Conservation (phyloP, 2,113 vertebrate genomes). For the Scartelaos histophorus region DNA sequence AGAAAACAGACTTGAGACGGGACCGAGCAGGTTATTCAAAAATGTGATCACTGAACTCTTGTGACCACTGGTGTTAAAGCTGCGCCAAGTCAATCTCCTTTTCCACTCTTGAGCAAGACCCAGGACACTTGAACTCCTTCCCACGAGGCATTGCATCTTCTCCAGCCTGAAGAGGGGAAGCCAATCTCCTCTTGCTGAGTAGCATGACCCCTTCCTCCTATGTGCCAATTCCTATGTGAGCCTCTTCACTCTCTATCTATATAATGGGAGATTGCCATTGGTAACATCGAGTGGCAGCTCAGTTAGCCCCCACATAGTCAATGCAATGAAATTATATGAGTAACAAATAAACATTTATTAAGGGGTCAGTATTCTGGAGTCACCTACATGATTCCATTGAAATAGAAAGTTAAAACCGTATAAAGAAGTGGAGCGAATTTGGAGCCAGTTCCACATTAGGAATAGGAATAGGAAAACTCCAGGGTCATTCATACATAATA, state of each 20-base stretch:
- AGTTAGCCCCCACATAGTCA: not conserved
- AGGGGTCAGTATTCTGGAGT: not conserved
- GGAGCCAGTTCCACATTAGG: too few species aligned
- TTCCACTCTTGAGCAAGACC: not conserved
- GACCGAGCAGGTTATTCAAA: not conserved
- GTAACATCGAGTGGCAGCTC: not conserved
- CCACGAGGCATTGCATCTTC: not conserved
- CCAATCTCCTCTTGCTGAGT: not conserved
- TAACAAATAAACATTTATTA: not conserved
- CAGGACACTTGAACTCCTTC: not conserved
- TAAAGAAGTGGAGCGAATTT: too few species aligned
- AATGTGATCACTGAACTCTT: not conserved
- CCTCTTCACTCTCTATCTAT: not conserved
- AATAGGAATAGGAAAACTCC: too few species aligned
- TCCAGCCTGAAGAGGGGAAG: not conserved
- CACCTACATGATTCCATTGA: too few species aligned
- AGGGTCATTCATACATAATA: too few species aligned
- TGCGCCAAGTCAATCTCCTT: not conserved
- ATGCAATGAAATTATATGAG: not conserved
- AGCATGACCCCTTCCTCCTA: not conserved
- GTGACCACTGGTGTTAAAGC: not conserved
- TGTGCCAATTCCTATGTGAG: not conserved
- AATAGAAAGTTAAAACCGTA: too few species aligned
- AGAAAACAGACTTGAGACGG: not conserved
- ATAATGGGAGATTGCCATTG: not conserved